A percentile compares a stretch with the other conserved stretches of the same genome.
Evolutionary conservation across 2,113 vertebrate species (phyloP).

Genomic region (Vidua chalybeata): DNA sequence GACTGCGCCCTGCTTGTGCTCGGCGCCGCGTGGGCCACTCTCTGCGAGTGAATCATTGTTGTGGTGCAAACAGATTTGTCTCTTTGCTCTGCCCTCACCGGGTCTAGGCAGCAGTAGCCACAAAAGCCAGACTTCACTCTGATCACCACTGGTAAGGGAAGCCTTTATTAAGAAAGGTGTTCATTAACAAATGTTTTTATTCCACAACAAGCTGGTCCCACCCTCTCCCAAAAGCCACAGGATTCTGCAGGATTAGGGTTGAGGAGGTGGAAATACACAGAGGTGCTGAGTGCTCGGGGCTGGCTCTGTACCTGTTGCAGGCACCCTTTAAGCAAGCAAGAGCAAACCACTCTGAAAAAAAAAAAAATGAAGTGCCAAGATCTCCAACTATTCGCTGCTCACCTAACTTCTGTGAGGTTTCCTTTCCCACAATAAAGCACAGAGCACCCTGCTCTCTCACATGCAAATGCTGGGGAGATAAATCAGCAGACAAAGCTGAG

Average conservation of each 20-base stretch:
- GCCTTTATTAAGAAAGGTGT: background rate
- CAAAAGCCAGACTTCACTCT: background rate
- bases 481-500: background rate
- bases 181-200: background rate
- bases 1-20: accelerated
- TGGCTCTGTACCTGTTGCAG: background rate
- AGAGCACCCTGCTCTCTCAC: background rate
- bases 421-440: conserved; percentile 29
- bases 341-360: background rate
- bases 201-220: background rate
- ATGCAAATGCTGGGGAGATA: background rate
- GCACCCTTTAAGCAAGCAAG: background rate
- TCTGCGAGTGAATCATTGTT: background rate
- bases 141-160: background rate
- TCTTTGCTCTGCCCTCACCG: background rate
- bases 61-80: background rate
- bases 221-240: background rate
- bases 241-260: background rate
- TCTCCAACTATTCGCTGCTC: background rate
- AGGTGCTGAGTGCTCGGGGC: background rate
- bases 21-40: accelerated
- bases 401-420: background rate
- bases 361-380: background rate
- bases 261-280: background rate
- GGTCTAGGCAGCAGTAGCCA: accelerated